Conservation (phyloP, 2,888 invertebrate genomes). For the Epistrophe grossulariae region DNA sequence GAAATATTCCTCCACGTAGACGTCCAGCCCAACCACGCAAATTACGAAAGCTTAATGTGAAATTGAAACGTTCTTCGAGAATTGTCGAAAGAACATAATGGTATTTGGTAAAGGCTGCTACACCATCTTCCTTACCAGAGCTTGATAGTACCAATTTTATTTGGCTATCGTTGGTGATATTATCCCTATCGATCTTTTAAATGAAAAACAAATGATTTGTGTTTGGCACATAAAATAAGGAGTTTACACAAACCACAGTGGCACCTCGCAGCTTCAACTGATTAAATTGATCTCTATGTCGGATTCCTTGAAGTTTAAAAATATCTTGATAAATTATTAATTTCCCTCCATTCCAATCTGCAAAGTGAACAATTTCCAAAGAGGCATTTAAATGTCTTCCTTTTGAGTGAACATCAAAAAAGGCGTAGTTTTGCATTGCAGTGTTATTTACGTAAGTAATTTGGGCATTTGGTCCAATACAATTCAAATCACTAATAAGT, state of each 20-base stretch:
- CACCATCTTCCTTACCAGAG: conserved; percentile 79
- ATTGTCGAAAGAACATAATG: conserved; percentile 79
- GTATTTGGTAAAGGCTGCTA: conserved; percentile 81
- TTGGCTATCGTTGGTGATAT: conserved; percentile 79
- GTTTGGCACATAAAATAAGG: background rate
- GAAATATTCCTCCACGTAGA: conserved; percentile 80
- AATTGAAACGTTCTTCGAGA: conserved; percentile 81
- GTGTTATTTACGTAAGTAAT: conserved; percentile 79
- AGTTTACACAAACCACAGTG: conserved; percentile 79
- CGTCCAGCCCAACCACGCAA: conserved; percentile 82
- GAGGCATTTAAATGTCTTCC: conserved; percentile 79
- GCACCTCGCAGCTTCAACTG: conserved; percentile 80
- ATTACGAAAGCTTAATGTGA: conserved; percentile 81
- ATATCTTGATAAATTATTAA: conserved; percentile 74
- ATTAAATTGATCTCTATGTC: conserved; percentile 79
- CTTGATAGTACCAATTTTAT: conserved; percentile 78
- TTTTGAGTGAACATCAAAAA: conserved; percentile 81
- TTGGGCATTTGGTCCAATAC: conserved; percentile 81
- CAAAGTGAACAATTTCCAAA: conserved; percentile 78
- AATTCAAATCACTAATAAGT: conserved; percentile 73
- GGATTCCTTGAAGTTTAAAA: conserved; percentile 78
- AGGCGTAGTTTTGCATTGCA: conserved; percentile 48
- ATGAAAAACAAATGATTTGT: background rate
- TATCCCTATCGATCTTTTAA: conserved; percentile 81
- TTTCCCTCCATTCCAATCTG: conserved; percentile 50